A percentile compares a stretch with the other conserved stretches of the same genome.
phyloP scores from a whole-genome alignment of 1,140 invertebrate genomes.

The Harpegnathos saltator region DNA sequence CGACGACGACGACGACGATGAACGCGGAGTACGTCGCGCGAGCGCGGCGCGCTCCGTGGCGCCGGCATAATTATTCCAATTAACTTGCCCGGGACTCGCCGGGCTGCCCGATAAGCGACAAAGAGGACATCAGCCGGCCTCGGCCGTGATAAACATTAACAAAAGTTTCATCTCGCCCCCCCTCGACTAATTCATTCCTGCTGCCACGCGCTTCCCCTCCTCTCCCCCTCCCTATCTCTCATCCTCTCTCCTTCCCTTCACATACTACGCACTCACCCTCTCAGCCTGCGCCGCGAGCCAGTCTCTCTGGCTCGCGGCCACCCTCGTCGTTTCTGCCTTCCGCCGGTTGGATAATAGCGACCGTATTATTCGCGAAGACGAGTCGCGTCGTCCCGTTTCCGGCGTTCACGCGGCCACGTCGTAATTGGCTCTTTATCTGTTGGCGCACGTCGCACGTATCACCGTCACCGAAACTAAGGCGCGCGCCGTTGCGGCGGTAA shows the following conservation, averaged over 20 bases:
- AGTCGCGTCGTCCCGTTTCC: slow-evolving; percentile 12
- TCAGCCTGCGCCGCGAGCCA: not conserved
- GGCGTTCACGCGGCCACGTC: slow-evolving; percentile 1
- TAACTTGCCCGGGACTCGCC: slow-evolving; percentile 1
- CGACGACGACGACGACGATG: not conserved
- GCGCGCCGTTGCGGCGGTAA: not conserved
- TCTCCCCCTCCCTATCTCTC: not conserved
- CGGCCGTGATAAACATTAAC: slow-evolving; percentile 49
- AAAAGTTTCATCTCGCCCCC: slow-evolving; percentile 29
- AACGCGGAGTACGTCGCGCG: not conserved
- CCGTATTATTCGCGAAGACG: slow-evolving; percentile 1
- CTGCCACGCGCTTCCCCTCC: not conserved
- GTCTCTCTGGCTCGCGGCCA: not conserved
- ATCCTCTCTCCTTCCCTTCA: not conserved
- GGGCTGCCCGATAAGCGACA: not conserved
- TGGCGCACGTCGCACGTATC: slow-evolving; percentile 4
- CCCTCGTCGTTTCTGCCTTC: slow-evolving; percentile 19
- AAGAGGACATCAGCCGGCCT: slow-evolving; percentile 12
- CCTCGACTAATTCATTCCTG: not conserved
- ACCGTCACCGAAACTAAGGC: slow-evolving; percentile 9
- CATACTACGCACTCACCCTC: not conserved
- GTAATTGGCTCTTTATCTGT: slow-evolving; percentile 31
- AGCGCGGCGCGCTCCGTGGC: not conserved
- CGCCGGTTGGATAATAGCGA: slow-evolving; percentile 9
- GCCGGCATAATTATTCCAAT: slow-evolving; percentile 38